These are phyloP conservation scores for Terebella lapidaria DNA, from an alignment of 2,888 invertebrate genomes.

Conservation along the genomic window DNA sequence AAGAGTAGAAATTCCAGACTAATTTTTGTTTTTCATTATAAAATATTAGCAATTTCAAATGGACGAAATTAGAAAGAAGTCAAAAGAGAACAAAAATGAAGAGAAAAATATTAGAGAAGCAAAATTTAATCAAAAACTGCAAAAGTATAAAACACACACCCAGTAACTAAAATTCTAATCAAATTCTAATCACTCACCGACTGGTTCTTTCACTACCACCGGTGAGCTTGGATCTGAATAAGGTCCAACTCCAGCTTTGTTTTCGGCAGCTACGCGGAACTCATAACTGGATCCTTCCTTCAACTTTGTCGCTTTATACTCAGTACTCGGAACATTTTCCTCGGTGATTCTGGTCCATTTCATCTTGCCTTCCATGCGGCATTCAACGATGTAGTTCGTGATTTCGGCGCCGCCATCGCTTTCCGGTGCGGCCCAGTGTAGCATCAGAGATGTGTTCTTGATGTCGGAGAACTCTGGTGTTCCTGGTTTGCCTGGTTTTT, in stretches of 20 bases:
- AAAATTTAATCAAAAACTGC: constrained; percentile 1
- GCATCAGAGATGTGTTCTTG: constrained; percentile 72
- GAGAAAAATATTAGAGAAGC: background rate
- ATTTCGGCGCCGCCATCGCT: constrained; percentile 50
- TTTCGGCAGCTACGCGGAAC: constrained; percentile 80
- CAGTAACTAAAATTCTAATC: background rate
- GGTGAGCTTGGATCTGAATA: constrained; percentile 28
- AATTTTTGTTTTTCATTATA: too few relatives aligned
- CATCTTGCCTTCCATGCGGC: constrained; percentile 27
- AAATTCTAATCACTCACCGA: constrained; percentile 21
- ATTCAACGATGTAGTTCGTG: constrained; percentile 45
- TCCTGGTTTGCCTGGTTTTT: constrained; percentile 51
- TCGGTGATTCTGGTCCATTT: constrained; percentile 16
- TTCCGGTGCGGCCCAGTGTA: constrained; percentile 55
- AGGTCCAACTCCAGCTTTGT: constrained; percentile 86
- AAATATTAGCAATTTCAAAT: too few relatives aligned
- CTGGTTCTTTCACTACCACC: constrained; percentile 28
- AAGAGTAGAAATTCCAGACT: too few relatives aligned
- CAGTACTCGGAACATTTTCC: constrained; percentile 21
- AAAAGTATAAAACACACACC: constrained; percentile 3
- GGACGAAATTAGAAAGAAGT: too few relatives aligned
- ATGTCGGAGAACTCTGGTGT: constrained; percentile 20
- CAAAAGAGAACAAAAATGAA: too few relatives aligned
- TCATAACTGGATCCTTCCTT: constrained; percentile 59
- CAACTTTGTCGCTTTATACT: constrained; percentile 16